These are phyloP conservation scores for Hipposideros larvatus DNA, from an alignment of 2,797 vertebrate genomes.

Conservation along the genomic window DNA sequence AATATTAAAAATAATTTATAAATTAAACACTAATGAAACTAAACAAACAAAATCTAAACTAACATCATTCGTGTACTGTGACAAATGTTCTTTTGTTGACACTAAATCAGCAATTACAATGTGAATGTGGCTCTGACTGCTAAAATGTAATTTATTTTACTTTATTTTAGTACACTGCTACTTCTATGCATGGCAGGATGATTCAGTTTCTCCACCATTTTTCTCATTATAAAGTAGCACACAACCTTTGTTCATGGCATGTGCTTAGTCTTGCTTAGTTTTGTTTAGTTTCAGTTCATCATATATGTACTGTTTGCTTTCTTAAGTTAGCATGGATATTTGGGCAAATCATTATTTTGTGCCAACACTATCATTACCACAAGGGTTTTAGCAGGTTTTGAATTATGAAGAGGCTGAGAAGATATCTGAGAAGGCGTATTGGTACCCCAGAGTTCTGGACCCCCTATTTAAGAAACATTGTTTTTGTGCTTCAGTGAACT, in stretches of 20 bases:
- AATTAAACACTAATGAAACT: too few species aligned
- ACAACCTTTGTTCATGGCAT: not conserved
- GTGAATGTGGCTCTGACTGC: not conserved
- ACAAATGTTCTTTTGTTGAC: not conserved
- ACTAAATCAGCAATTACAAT: constrained; percentile 6
- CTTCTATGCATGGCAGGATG: not conserved
- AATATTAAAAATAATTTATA: too few species aligned
- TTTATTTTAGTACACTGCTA: not conserved
- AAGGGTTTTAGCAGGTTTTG: not conserved
- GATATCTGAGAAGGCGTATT: not conserved
- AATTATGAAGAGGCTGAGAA: not conserved
- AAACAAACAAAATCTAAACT: constrained; percentile 40
- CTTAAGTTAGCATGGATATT: not conserved
- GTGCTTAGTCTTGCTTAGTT: not conserved
- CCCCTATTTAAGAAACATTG: not conserved
- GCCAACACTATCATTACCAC: not conserved
- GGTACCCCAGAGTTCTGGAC: not conserved
- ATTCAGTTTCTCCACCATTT: not conserved
- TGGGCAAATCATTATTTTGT: constrained; percentile 34
- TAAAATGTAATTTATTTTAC: not conserved
- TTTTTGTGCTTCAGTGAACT: not conserved
- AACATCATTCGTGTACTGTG: constrained; percentile 22
- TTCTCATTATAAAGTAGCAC: not conserved
- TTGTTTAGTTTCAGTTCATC: not conserved
- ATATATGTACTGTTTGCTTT: not conserved